Percentiles rank a stretch among this genome's conserved stretches.
Conservation (phyloP, 2,888 invertebrate species). For the Drosophila demipolita region DNA sequence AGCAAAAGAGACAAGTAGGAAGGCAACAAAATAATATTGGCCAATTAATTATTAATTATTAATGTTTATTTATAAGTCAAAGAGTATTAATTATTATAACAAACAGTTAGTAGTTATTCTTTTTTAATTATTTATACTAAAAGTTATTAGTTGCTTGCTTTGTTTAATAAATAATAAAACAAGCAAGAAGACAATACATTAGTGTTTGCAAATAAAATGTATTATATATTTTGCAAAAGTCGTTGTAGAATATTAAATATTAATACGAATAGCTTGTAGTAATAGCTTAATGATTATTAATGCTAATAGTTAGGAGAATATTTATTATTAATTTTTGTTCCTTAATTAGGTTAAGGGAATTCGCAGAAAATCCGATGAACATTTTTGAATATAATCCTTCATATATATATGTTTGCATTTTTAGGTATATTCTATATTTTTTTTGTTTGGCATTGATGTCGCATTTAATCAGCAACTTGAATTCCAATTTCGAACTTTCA, state of each 20-base stretch:
- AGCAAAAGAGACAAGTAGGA: background rate
- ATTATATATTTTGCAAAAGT: no score
- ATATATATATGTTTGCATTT: background rate
- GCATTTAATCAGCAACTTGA: conserved; percentile 17
- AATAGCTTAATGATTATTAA: background rate
- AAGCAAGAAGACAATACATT: no score
- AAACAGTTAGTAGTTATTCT: background rate
- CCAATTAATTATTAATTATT: background rate
- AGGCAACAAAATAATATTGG: background rate
- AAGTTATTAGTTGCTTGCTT: background rate
- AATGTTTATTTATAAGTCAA: background rate
- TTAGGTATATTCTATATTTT: background rate
- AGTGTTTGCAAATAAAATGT: no score
- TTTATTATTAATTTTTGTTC: background rate
- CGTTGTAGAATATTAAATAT: no score
- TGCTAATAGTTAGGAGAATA: background rate
- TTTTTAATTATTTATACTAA: background rate
- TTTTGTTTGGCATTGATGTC: conserved; percentile 1
- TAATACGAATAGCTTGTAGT: background rate
- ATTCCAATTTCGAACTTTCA: background rate
- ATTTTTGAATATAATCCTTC: background rate
- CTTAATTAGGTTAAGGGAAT: background rate
- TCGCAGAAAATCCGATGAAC: background rate
- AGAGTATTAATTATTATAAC: background rate
- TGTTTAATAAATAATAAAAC: no score